phyloP scores from a whole-genome alignment of 2,113 vertebrate species.

The Seriola aureovittata region DNA sequence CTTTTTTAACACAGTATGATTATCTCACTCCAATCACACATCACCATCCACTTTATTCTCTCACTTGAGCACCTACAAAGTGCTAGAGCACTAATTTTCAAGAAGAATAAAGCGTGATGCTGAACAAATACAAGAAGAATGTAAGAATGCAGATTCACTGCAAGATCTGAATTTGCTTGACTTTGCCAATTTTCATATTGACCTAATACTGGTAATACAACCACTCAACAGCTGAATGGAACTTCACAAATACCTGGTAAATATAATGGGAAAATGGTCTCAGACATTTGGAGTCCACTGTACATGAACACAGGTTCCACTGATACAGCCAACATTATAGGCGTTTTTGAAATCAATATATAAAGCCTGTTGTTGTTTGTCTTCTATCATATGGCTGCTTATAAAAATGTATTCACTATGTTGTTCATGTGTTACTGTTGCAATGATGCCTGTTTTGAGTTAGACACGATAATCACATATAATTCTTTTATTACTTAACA shows the following conservation, averaged over 20 bases:
- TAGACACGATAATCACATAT: neutral
- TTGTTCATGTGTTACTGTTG: conserved; percentile 5
- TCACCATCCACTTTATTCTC: conserved; percentile 22
- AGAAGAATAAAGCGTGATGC: conserved; percentile 2
- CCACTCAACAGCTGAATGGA: too few relatives aligned
- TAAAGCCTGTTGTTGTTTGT: neutral
- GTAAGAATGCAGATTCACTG: too few relatives aligned
- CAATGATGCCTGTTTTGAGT: neutral
- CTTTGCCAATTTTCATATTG: neutral
- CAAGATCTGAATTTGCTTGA: too few relatives aligned
- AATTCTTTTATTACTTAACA: neutral
- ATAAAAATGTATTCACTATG: neutral
- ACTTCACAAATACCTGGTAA: too few relatives aligned
- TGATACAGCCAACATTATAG: neutral
- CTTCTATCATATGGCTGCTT: neutral
- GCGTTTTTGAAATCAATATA: neutral
- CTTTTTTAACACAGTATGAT: conserved; percentile 15
- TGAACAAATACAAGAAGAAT: neutral
- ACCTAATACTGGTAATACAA: neutral
- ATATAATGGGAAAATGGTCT: too few relatives aligned
- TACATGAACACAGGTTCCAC: neutral
- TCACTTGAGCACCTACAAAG: conserved; percentile 20
- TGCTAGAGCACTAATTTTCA: conserved; percentile 31
- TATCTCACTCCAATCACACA: conserved; percentile 35
- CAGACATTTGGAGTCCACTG: too few relatives aligned